Evolutionary conservation across 2,113 vertebrate genomes (phyloP), one percentile per base, ranked within the genome.

Genomic region (Symphodus melops): DNA sequence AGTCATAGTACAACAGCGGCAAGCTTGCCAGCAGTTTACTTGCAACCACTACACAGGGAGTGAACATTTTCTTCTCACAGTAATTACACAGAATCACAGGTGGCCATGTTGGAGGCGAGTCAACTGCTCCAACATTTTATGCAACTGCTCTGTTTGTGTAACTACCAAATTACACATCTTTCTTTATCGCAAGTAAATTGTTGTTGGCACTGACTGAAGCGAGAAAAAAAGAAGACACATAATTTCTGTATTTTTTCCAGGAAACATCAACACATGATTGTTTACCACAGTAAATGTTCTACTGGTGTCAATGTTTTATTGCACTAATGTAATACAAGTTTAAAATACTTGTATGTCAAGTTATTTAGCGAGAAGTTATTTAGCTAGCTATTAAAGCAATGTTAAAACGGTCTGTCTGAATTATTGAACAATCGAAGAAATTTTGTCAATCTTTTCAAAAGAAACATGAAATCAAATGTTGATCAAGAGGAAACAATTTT

Each of bases 131-230:
- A 48, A 17, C 46, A 48, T 17, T 48, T 33, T 48, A 25, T 39
- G 8, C 25, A 23, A 33, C 33, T 17, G 28, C 36, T 67, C 9
- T 41, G n/a, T 53, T 51, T 64, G 36, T 54, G 10, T 33, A 23
- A n/a, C 49, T 8, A 19, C 44, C 19, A 33, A 14, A 36, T 48
- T 41, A 48, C 46, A 20, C 21, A 4, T 20, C 13, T 53, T 10
- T 46, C 53, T 82, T 53, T 63, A 42, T 28, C 42, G 2, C 11
- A 8, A 12, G 42, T 69, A 77, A 73, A 73, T 39, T 6, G 9
- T 10, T 19, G 11, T 71, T 23, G 48, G 17, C 10, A 12, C 9
- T 68, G 2, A 44, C 41, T 75, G 49, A 65, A 23, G 33, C 66
- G 9, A 39, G 58, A 11, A 59, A 8, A 68, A 54, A 23, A 48